These are phyloP conservation scores for Zhengitettix transpicula DNA, from an alignment of 2,888 invertebrate genomes.

Conservation along the genomic window DNA sequence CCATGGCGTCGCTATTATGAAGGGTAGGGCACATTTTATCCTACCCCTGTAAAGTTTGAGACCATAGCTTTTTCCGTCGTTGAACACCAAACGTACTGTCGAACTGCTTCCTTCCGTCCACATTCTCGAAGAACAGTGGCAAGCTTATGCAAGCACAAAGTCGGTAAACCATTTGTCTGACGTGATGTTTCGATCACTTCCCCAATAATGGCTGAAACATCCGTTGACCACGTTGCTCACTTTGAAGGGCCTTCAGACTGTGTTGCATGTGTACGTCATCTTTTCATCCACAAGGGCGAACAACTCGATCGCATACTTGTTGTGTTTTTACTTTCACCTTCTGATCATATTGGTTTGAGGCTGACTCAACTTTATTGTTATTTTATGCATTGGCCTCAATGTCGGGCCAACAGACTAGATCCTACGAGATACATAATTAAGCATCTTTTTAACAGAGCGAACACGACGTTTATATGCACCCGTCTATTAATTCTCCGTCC, in stretches of 20 bases:
- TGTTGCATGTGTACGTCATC: slow-evolving; percentile 12
- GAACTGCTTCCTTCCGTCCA: neutral
- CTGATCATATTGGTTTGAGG: too few species aligned
- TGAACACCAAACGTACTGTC: slow-evolving; percentile 9
- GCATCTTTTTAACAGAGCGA: too few species aligned
- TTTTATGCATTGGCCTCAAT: too few species aligned
- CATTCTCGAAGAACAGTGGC: neutral
- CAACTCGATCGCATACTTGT: slow-evolving; percentile 18
- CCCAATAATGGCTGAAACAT: slow-evolving; percentile 10
- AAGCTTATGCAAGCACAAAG: slow-evolving; percentile 3
- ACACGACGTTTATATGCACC: too few species aligned
- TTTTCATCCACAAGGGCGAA: slow-evolving; percentile 14
- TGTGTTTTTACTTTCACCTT: too few species aligned
- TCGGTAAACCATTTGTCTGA: slow-evolving; percentile 12
- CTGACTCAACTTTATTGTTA: too few species aligned
- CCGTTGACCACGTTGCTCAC: slow-evolving; percentile 13
- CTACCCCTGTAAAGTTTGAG: slow-evolving; percentile 6
- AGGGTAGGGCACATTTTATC: slow-evolving; percentile 3
- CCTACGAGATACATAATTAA: too few species aligned
- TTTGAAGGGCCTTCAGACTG: slow-evolving; percentile 13
- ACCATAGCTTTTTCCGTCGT: slow-evolving; percentile 7
- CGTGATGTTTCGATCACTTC: slow-evolving; percentile 12
- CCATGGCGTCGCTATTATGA: slow-evolving; percentile 2
- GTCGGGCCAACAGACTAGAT: too few species aligned
- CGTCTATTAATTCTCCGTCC: too few species aligned